phyloP scores from a whole-genome alignment of 1,140 invertebrate genomes.

The Helicoverpa armigera region DNA sequence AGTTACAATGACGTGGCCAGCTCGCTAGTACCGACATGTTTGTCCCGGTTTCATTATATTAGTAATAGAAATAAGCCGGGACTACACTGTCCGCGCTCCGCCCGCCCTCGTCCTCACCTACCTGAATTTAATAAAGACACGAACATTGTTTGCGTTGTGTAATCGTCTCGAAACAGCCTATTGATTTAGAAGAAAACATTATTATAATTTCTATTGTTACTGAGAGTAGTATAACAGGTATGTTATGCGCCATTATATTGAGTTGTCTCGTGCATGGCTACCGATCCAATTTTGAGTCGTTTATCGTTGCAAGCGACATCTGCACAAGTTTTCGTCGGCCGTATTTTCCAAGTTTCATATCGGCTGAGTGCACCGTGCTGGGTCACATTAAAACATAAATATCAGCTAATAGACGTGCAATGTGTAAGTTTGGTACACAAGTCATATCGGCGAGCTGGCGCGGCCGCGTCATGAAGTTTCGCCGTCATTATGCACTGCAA shows the following conservation, averaged over 20 bases:
- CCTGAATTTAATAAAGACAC: slow-evolving; percentile 41
- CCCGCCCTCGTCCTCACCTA: slow-evolving; percentile 1
- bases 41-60: slow-evolving; percentile 31
- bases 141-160: slow-evolving; percentile 31
- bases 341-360: slow-evolving; percentile 18
- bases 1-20: slow-evolving; percentile 9
- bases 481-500: slow-evolving; percentile 15
- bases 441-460: slow-evolving; percentile 3
- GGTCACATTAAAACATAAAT: slow-evolving; percentile 29
- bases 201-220: slow-evolving; percentile 5
- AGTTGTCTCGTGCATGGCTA: background rate
- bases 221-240: background rate
- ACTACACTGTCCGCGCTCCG: slow-evolving; percentile 1
- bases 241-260: background rate
- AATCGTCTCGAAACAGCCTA: slow-evolving; percentile 12
- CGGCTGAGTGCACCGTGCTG: background rate
- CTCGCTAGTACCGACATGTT: slow-evolving; percentile 10
- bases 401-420: slow-evolving; percentile 10
- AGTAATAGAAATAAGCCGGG: slow-evolving; percentile 39
- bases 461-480: slow-evolving; percentile 13
- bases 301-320: slow-evolving; percentile 17
- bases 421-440: slow-evolving; percentile 26
- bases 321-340: slow-evolving; percentile 9
- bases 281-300: slow-evolving; percentile 10
- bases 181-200: slow-evolving; percentile 19